These are phyloP conservation scores for Amblyjoppa fuscipennis DNA, from an alignment of 2,888 invertebrate genomes.

Conservation along the genomic window DNA sequence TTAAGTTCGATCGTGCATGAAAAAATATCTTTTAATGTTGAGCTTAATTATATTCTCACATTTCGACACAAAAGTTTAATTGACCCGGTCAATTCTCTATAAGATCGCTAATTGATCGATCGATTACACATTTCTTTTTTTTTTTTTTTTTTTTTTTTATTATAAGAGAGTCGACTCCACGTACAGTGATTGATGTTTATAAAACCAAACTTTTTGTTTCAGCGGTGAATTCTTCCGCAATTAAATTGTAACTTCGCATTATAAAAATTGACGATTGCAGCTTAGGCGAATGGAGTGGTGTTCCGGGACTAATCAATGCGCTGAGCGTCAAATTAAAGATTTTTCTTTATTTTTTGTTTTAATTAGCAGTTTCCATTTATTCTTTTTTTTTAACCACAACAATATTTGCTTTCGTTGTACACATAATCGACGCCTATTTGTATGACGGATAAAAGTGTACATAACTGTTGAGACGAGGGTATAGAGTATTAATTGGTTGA, in stretches of 20 bases:
- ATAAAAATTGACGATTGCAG: constrained; percentile 34
- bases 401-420: constrained; percentile 13
- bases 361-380: constrained; percentile 5
- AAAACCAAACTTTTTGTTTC: constrained; percentile 47
- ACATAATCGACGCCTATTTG: constrained; percentile 1
- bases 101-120: not conserved
- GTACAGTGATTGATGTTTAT: constrained; percentile 21
- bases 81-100: not conserved
- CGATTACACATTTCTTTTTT: not conserved
- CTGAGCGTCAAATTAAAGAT: constrained; percentile 31
- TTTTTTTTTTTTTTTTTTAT: not conserved
- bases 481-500: not conserved
- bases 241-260: constrained; percentile 46
- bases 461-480: constrained; percentile 9
- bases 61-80: not conserved
- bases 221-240: constrained; percentile 45
- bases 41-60: not conserved
- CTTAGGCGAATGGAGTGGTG: constrained; percentile 62
- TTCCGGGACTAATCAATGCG: constrained; percentile 53
- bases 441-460: constrained; percentile 33
- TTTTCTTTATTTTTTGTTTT: constrained; percentile 5
- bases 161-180: not conserved
- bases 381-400: not conserved
- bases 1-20: constrained; percentile 12
- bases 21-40: constrained; percentile 1